Evolutionary conservation across 2,888 invertebrate species (phyloP).

Genomic region (Cataglyphis rosenhaueri): DNA sequence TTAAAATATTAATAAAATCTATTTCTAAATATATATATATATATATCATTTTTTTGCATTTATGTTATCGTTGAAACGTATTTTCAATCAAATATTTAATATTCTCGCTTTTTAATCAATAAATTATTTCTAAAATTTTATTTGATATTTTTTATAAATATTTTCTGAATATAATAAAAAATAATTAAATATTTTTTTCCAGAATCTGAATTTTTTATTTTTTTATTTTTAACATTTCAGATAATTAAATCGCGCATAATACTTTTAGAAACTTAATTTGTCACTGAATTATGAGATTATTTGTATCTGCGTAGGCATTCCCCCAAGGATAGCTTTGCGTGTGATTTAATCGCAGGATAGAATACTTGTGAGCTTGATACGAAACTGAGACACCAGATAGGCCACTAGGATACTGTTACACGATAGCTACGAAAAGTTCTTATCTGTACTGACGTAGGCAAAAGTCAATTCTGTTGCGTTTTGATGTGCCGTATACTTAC

Average conservation of each 20-base stretch:
- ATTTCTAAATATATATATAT: neutral
- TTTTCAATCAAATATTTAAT: neutral
- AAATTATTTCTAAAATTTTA: neutral
- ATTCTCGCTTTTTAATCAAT: neutral
- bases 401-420: constrained; percentile 26
- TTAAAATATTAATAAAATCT: neutral
- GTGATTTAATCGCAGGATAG: constrained; percentile 23
- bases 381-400: constrained; percentile 30
- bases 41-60: neutral
- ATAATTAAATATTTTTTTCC: constrained; percentile 4
- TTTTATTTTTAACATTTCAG: neutral
- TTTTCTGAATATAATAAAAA: constrained; percentile 6
- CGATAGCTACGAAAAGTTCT: constrained; percentile 40
- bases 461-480: constrained; percentile 28
- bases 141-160: neutral
- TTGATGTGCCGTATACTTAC: neutral
- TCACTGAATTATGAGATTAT: neutral
- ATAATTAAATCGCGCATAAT: neutral
- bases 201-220: neutral
- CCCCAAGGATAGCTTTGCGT: constrained; percentile 29
- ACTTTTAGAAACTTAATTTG: constrained; percentile 2
- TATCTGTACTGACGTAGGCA: constrained; percentile 36
- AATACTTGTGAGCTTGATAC: constrained; percentile 35
- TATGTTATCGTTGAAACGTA: neutral
- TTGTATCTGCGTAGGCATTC: constrained; percentile 20